phyloP scores from a whole-genome alignment of 2,888 invertebrate species.

The Halictus quadricinctus region DNA sequence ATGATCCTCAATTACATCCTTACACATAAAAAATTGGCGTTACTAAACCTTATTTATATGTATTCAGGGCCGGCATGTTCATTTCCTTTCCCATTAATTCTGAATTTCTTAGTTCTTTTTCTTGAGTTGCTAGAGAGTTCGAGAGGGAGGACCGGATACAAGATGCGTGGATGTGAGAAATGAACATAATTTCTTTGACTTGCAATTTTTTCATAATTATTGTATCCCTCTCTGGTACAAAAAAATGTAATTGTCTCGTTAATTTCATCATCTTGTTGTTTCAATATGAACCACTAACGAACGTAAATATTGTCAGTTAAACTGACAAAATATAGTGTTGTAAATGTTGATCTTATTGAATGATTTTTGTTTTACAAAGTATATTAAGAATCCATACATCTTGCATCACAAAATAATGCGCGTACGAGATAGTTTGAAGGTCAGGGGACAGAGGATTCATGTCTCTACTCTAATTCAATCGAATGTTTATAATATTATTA shows the following conservation, averaged over 20 bases:
- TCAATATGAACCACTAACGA: slow-evolving; percentile 56
- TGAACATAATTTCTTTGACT: slow-evolving; percentile 48
- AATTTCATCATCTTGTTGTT: slow-evolving; percentile 61
- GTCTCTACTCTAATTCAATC: slow-evolving; percentile 72
- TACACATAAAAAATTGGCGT: slow-evolving; percentile 74
- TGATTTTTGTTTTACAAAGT: slow-evolving; percentile 37
- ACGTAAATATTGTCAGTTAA: slow-evolving; percentile 24
- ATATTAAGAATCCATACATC: slow-evolving; percentile 76
- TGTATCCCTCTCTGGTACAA: slow-evolving; percentile 49
- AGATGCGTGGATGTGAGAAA: slow-evolving; percentile 75
- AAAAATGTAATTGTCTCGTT: slow-evolving; percentile 61
- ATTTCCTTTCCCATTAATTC: slow-evolving; percentile 69
- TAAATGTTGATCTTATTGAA: slow-evolving; percentile 31
- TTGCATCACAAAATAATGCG: slow-evolving; percentile 76
- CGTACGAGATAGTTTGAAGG: slow-evolving; percentile 71
- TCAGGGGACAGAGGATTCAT: slow-evolving; percentile 72
- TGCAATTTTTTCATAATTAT: slow-evolving; percentile 39
- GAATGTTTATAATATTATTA: slow-evolving; percentile 77
- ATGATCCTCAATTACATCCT: slow-evolving; percentile 76
- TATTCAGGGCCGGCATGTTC: slow-evolving; percentile 76
- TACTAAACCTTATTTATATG: slow-evolving; percentile 75
- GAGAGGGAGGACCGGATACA: slow-evolving; percentile 78
- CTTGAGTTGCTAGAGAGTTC: slow-evolving; percentile 67
- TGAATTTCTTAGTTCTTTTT: slow-evolving; percentile 66
- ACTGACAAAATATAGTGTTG: slow-evolving; percentile 22